A percentile compares a stretch with the other conserved stretches of the same genome.
Conservation (phyloP, 2,113 vertebrate genomes). For the Microcebus ravelobensis region DNA sequence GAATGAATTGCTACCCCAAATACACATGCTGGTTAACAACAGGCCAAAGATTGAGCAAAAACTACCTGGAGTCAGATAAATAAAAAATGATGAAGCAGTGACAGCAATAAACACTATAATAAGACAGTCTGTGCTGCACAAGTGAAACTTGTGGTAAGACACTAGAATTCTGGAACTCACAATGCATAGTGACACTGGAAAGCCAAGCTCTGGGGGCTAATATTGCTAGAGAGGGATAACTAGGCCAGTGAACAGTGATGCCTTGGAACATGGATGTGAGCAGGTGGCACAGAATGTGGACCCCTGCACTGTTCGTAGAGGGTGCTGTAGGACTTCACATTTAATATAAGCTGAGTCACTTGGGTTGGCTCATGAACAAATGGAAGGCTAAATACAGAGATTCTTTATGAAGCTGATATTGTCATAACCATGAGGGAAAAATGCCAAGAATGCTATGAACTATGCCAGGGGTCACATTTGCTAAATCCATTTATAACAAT, state of each 20-base stretch:
- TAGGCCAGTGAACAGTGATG: neutral
- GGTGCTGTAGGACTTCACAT: neutral
- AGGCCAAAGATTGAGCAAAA: conserved; percentile 73
- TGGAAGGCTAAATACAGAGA: neutral
- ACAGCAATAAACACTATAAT: conserved; percentile 74
- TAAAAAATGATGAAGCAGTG: conserved; percentile 74
- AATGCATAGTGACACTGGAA: neutral
- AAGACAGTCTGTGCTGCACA: conserved; percentile 62
- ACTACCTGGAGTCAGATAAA: conserved; percentile 73
- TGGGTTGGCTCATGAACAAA: neutral
- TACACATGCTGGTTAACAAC: conserved; percentile 74
- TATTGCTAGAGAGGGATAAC: neutral
- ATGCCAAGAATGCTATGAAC: neutral
- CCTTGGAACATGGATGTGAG: neutral
- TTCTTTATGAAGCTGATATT: neutral
- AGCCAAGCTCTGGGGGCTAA: neutral
- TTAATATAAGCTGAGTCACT: neutral
- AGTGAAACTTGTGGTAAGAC: conserved; percentile 37
- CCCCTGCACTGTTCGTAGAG: neutral
- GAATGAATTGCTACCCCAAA: conserved; percentile 72
- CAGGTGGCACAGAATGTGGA: neutral
- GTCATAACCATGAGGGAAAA: neutral
- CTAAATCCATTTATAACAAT: neutral
- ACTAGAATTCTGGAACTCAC: conserved; percentile 14
- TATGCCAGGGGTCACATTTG: neutral